phyloP scores from a whole-genome alignment of 2,113 vertebrate species.

The Fulica atra region DNA sequence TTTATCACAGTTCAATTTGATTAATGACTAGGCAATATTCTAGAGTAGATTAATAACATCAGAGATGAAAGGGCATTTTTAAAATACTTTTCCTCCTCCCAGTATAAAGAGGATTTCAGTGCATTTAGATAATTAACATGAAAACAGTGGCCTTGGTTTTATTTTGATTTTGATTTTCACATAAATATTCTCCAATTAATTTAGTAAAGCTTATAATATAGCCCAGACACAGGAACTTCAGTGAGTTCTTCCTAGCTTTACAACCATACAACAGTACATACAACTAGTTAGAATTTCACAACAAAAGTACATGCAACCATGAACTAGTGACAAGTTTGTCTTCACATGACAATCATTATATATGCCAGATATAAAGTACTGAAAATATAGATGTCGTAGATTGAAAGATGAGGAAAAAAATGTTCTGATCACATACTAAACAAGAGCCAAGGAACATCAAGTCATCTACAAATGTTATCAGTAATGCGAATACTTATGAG shows the following conservation, averaged over 20 bases:
- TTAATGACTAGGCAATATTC: constrained; percentile 59
- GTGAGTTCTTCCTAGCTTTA: background rate
- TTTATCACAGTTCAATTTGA: constrained; percentile 59
- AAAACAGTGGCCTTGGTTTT: constrained; percentile 38
- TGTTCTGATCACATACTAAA: background rate
- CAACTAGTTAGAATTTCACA: background rate
- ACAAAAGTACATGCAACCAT: background rate
- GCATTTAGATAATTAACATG: constrained; percentile 67
- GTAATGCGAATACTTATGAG: background rate
- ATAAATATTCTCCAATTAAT: constrained; percentile 33
- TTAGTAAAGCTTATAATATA: background rate
- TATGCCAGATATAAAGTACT: background rate
- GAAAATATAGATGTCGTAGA: background rate
- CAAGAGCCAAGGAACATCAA: background rate
- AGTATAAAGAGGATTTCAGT: constrained; percentile 61
- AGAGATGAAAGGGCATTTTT: constrained; percentile 33
- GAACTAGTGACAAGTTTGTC: background rate
- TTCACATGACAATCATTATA: background rate
- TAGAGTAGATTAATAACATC: constrained; percentile 51
- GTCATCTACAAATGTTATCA: background rate
- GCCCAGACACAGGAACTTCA: background rate
- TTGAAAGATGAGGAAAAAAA: background rate
- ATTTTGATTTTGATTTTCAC: constrained; percentile 34
- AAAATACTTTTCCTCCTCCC: constrained; percentile 15
- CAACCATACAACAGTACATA: background rate